Conservation (phyloP, 2,113 vertebrate genomes). For the Petaurus breviceps region DNA sequence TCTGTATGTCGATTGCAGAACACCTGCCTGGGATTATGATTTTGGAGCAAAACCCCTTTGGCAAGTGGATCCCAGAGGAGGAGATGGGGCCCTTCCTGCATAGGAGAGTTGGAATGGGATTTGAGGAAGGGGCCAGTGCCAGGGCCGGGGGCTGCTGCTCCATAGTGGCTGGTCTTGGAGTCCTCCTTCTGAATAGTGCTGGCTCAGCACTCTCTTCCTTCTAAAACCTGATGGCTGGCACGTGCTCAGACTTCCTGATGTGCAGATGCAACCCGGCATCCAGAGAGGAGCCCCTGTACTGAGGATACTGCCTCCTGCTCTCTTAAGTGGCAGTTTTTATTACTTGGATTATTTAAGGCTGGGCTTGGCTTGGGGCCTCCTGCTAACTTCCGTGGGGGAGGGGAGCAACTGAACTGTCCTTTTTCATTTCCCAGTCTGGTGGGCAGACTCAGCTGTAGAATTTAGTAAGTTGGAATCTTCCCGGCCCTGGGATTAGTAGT, state of each 20-base stretch:
- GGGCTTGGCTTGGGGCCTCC: conserved; percentile 56
- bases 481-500: not conserved
- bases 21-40: not conserved
- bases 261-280: not conserved
- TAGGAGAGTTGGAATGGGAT: not conserved
- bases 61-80: not conserved
- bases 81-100: not conserved
- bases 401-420: conserved; percentile 45
- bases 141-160: not conserved
- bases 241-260: not conserved
- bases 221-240: not conserved
- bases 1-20: not conserved
- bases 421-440: conserved; percentile 46
- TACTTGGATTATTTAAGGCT: conserved; percentile 69
- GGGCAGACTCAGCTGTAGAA: conserved; percentile 19
- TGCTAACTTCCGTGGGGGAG: conserved; percentile 23
- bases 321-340: conserved; percentile 68
- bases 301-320: conserved; percentile 35
- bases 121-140: not conserved
- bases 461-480: not conserved
- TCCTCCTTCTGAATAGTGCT: not conserved
- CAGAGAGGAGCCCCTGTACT: conserved; percentile 2
- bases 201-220: not conserved
- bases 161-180: not conserved
- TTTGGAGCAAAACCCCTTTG: fast-evolving